Percentiles rank a stretch among this genome's conserved stretches.
These are phyloP conservation scores for Trachelus troglodyta DNA, from an alignment of 2,888 invertebrate genomes.

Conservation along the genomic window DNA sequence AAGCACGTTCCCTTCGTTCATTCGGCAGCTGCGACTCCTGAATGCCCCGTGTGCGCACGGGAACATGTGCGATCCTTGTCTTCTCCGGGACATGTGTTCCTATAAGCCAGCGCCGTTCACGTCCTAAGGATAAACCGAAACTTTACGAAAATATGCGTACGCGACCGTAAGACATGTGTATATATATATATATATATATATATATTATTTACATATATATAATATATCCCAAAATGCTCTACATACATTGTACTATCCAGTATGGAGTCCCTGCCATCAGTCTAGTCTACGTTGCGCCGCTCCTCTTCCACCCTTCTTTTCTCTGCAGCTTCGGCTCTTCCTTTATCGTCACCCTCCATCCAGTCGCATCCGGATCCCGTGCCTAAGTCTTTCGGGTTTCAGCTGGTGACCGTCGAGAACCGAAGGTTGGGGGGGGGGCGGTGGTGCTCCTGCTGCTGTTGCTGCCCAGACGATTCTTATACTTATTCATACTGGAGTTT, in stretches of 20 bases:
- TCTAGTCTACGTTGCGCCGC: background rate
- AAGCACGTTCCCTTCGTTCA: constrained; percentile 38
- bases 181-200: background rate
- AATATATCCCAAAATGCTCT: background rate
- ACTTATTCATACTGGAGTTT: constrained; percentile 9
- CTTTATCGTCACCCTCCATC: background rate
- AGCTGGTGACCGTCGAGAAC: constrained; percentile 30
- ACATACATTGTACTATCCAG: background rate
- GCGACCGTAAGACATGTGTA: background rate
- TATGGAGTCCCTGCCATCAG: background rate
- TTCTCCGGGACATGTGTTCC: constrained; percentile 33
- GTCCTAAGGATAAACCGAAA: background rate
- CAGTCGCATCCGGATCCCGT: constrained; percentile 12
- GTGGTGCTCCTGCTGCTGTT: background rate
- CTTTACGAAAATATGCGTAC: background rate
- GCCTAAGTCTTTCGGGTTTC: constrained; percentile 24
- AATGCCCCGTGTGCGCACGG: constrained; percentile 41
- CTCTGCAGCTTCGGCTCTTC: background rate
- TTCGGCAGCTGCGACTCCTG: constrained; percentile 50
- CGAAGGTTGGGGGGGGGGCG: constrained; percentile 3
- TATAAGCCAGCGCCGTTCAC: background rate
- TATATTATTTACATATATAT: background rate
- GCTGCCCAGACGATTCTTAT: constrained; percentile 16
- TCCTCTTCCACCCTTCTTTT: constrained; percentile 1
- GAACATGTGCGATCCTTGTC: constrained; percentile 49